A percentile compares a stretch with the other conserved stretches of the same genome.
Evolutionary conservation across 64 coral and sea anemone species (phyloP).

Genomic region (Hydrozoanthus tunicans): DNA sequence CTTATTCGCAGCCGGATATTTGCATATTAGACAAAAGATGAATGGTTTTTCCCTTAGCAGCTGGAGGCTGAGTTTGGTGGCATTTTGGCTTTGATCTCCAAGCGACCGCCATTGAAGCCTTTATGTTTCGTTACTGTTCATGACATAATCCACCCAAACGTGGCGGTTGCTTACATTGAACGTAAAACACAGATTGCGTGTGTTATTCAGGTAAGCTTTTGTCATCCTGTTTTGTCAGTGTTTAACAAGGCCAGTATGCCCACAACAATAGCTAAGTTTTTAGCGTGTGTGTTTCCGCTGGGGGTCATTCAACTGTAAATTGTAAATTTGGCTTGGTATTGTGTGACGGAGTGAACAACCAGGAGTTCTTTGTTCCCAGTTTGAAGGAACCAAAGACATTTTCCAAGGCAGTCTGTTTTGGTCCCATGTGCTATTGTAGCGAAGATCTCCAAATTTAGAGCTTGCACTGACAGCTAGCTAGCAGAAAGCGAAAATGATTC

Average conservation of each 20-base stretch:
- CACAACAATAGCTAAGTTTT: slow-evolving; percentile 7
- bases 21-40: slow-evolving; percentile 36
- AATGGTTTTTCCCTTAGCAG: slow-evolving; percentile 63
- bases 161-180: slow-evolving; percentile 1
- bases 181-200: not conserved
- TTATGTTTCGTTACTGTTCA: not conserved
- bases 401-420: not conserved
- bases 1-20: not conserved
- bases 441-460: not conserved
- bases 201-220: slow-evolving; percentile 16
- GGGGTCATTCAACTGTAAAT: slow-evolving; percentile 22
- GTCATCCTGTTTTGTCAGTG: not conserved
- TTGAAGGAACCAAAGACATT: not conserved
- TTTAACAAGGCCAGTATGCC: not conserved
- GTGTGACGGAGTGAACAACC: slow-evolving; percentile 19
- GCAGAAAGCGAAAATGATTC: not conserved
- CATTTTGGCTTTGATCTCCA: slow-evolving; percentile 34
- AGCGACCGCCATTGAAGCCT: not conserved
- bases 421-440: not conserved
- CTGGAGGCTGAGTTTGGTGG: slow-evolving; percentile 19
- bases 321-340: not conserved
- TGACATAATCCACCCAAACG: not conserved
- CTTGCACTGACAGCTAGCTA: not conserved
- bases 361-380: slow-evolving; percentile 30
- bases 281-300: not conserved